A percentile compares a stretch with the other conserved stretches of the same genome.
Conservation (phyloP, 2,888 invertebrate genomes). For the Sepioteuthis lessoniana region DNA sequence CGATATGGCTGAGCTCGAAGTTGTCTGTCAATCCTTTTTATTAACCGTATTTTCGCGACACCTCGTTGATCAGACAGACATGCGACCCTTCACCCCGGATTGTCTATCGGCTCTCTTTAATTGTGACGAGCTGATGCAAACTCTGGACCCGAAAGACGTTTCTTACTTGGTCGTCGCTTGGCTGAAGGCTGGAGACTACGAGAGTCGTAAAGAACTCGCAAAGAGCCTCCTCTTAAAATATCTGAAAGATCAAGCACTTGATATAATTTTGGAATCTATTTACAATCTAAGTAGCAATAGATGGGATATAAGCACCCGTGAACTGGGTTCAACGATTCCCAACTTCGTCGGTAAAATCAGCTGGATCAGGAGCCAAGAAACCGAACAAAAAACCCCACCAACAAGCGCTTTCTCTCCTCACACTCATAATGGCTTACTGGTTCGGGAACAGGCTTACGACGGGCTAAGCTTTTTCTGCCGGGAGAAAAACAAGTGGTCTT, state of each 20-base stretch:
- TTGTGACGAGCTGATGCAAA: neutral
- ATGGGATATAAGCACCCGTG: neutral
- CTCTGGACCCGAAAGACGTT: neutral
- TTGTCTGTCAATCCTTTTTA: neutral
- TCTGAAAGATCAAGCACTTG: conserved; percentile 34
- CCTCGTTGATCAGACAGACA: neutral
- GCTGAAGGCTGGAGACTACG: neutral
- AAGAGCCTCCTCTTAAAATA: neutral
- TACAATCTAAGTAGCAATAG: neutral
- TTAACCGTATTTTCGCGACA: neutral
- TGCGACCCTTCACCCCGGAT: neutral
- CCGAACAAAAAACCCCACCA: neutral
- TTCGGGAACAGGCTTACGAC: neutral
- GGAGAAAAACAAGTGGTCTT: conserved; percentile 1
- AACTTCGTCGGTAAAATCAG: neutral
- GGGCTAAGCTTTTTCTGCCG: neutral
- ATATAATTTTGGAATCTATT: neutral
- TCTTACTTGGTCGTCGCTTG: neutral
- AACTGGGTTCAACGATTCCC: neutral
- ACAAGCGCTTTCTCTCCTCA: no score
- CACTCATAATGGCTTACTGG: neutral
- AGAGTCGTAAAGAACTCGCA: neutral
- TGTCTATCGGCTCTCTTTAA: neutral
- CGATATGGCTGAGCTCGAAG: neutral
- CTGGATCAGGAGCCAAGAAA: neutral